Evolutionary conservation across 2,797 vertebrate species (phyloP), one percentile per base, ranked within the genome.

Genomic region (Echeneis naucrates): DNA sequence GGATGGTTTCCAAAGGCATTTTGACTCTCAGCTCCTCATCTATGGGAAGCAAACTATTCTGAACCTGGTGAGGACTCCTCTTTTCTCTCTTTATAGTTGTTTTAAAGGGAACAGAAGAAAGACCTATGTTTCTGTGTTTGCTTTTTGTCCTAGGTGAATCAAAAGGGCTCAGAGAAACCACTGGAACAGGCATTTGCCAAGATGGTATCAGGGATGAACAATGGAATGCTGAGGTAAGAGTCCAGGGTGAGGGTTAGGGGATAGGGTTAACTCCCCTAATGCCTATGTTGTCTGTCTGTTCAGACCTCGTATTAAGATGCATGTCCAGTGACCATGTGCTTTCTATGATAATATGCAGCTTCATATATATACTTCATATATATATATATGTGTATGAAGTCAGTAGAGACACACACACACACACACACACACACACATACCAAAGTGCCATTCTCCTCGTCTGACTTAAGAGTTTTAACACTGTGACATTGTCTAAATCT

Each of bases 1-100:
- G 94, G 98, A 99, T 87, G 98, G 98, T 75, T 98, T 99, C 93
- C 96, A 98, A 93, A 96, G 98, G 72, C 98, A 99, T 86, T 99
- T 99, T 85, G 97, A 99, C 87, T 97, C 97, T 0, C 98, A 99
- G 90, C 94, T 98, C 71, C 96, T 99, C 68, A 96, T 96, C 90
- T 99, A 99, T 77, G 98, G 98, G 77, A 99, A 98, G 80, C 98
- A 99, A 92, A 94, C 96, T n/a, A 93, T 99, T 84, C 90, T 99
- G 75, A 99, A 99, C 85, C 92, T 99, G 97, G 98, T 98, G 94
- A 80, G 94, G 71, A 69, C 0, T 7, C 37, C 19, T 45, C 58
- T 72, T 10, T 21, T 8, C 0, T 27, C n/a, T 45, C 53, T n/a
- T 13, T 12, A 5, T 50, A 42, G 26, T 37, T 70, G 14, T 3